A percentile compares a stretch with the other conserved stretches of the same genome.
Evolutionary conservation across 2,797 vertebrate species (phyloP).

Genomic region (Cuniculus paca): DNA sequence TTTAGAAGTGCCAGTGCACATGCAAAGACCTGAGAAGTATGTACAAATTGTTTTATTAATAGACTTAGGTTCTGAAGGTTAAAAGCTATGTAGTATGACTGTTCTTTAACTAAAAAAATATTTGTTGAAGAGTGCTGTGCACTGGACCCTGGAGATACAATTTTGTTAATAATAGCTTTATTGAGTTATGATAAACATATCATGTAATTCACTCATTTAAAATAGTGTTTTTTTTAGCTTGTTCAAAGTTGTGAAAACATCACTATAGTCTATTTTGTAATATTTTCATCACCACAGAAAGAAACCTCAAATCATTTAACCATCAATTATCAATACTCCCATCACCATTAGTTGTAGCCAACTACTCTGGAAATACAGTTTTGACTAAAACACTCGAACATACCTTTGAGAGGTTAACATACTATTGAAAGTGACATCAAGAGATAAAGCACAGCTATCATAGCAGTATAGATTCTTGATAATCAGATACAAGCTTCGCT

Average conservation of each 20-base stretch:
- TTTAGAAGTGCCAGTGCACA: constrained; percentile 49
- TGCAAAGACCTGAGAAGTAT: constrained; percentile 12
- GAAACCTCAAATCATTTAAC: background rate
- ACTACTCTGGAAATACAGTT: background rate
- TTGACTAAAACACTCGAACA: background rate
- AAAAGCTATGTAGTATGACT: constrained; percentile 34
- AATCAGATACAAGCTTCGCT: constrained; percentile 19
- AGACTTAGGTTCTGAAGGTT: constrained; percentile 55
- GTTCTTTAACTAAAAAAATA: constrained; percentile 11
- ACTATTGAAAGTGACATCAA: background rate
- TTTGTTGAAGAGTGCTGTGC: constrained; percentile 6
- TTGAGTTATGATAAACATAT: constrained; percentile 25
- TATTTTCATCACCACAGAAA: constrained; percentile 12
- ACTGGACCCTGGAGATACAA: background rate
- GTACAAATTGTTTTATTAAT: constrained; percentile 15
- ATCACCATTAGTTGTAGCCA: background rate
- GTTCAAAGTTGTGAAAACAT: background rate
- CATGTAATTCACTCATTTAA: constrained; percentile 39
- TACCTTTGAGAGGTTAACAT: constrained; percentile 24
- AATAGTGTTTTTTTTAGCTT: background rate
- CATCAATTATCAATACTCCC: background rate
- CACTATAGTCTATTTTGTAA: constrained; percentile 13
- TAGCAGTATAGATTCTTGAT: constrained; percentile 34
- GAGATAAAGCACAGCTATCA: background rate
- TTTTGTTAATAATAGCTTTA: constrained; percentile 32